Evolutionary conservation across 2,888 invertebrate species (phyloP).

Genomic region (Galeruca laticollis): DNA sequence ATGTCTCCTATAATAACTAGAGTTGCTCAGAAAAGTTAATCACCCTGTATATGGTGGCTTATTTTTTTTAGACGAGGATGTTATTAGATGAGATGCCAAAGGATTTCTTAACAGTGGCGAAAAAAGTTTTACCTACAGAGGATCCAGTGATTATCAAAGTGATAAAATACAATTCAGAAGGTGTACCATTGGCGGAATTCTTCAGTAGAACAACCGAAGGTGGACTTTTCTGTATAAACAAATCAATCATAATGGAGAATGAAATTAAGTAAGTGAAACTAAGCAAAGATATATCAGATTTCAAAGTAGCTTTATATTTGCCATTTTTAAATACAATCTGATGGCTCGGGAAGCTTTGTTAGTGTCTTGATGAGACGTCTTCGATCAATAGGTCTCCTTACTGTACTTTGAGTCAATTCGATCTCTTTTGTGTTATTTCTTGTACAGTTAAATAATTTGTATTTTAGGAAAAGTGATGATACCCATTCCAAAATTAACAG

Average conservation of each 20-base stretch:
- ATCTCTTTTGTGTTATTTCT: too few relatives aligned
- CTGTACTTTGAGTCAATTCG: too few relatives aligned
- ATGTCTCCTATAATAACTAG: too few relatives aligned
- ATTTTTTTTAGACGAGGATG: slow-evolving; percentile 55
- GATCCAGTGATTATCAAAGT: slow-evolving; percentile 71
- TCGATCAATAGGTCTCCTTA: too few relatives aligned
- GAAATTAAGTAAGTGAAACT: slow-evolving; percentile 49
- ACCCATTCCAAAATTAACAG: neutral
- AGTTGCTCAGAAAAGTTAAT: too few relatives aligned
- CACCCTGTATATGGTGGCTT: too few relatives aligned
- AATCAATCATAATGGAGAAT: slow-evolving; percentile 73
- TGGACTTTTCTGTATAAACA: slow-evolving; percentile 78
- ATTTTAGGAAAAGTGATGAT: slow-evolving; percentile 10
- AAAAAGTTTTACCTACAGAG: slow-evolving; percentile 69
- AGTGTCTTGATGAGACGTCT: too few relatives aligned
- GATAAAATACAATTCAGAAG: slow-evolving; percentile 54
- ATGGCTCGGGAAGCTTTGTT: too few relatives aligned
- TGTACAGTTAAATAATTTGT: neutral
- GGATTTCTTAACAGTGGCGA: slow-evolving; percentile 62
- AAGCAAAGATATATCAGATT: neutral
- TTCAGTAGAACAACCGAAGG: slow-evolving; percentile 76
- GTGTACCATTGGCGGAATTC: slow-evolving; percentile 73
- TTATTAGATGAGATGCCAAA: slow-evolving; percentile 58
- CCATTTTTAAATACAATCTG: too few relatives aligned
- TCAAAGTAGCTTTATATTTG: too few relatives aligned